Percentiles rank a stretch among this genome's conserved stretches.
These are phyloP conservation scores for Rhea americana DNA, from an alignment of 2,113 vertebrate species.

Conservation along the genomic window DNA sequence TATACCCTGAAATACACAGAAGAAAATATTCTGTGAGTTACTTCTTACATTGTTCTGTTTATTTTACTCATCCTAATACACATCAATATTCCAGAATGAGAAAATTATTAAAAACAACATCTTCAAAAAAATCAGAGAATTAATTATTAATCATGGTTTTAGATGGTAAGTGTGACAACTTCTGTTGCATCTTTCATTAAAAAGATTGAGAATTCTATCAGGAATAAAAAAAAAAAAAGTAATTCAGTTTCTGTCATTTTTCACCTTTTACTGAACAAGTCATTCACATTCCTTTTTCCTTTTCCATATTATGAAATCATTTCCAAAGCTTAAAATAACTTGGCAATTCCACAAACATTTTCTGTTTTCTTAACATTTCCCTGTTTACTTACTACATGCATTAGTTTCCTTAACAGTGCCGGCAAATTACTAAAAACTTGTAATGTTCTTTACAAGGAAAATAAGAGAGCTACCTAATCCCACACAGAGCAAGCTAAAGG, in stretches of 20 bases:
- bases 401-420: not conserved
- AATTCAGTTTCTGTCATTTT: not conserved
- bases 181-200: not conserved
- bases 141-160: not conserved
- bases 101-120: not conserved
- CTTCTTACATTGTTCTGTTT: not conserved
- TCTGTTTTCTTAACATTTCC: constrained; percentile 29
- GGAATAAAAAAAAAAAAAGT: not conserved
- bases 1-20: not conserved
- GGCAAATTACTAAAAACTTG: not conserved
- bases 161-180: not conserved
- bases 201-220: not conserved
- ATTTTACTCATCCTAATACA: not conserved
- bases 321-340: constrained; percentile 38
- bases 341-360: constrained; percentile 5
- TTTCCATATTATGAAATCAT: not conserved
- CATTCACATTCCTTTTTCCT: not conserved
- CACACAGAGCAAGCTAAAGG: not conserved
- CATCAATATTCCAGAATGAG: not conserved
- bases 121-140: not conserved
- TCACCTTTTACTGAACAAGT: not conserved
- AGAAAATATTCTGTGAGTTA: not conserved
- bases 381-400: constrained; percentile 1
- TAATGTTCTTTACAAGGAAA: not conserved
- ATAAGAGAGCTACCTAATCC: not conserved